Evolutionary conservation across 1,140 invertebrate species (phyloP), one percentile per base, ranked within the genome.

Genomic region (Laupala kohalensis): DNA sequence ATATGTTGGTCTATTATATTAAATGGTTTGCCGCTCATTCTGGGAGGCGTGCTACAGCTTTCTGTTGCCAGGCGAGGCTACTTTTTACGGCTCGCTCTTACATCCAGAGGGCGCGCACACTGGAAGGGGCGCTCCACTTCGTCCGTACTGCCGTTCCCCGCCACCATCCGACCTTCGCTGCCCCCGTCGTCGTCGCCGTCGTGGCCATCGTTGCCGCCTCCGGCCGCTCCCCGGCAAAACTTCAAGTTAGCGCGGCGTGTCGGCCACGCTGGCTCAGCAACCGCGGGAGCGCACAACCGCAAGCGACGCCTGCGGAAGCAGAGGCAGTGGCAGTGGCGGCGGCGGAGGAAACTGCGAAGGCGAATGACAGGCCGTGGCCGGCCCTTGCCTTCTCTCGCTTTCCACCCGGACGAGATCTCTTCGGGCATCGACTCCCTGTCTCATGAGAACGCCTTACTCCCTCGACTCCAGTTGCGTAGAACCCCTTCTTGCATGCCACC

Each of bases 1-100:
- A 68, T 68, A 68, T 28, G n/a, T 67, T 27, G 66, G 66, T 28
- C 64, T 68, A 68, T 68, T 29, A 68, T 68, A 68, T 68, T 68
- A 29, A 68, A 68, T 68, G 67, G 28, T 27, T 68, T 37, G 67
- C 67, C 19, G 67, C 26, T 68, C 26, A 37, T 53, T 53, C 37
- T 53, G 37, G 37, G 37, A 53, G 37, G 37, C 37, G 37, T 53
- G 37, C 37, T 53, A 29, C 6, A 29, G 28, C 66, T 25, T 27
- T 25, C 66, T 28, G 25, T 67, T 67, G 66, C 28, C 19, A 37
- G 27, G 28, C 19, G 67, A 68, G n/a, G 67, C n/a, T 9, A 24
- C 28, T 68, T 29, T 68, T 68, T 27, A 68, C 26, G 67, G 26
- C 66, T 67, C 25, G 24, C 27, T 25, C 66, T 67, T 25, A 27